phyloP scores from a whole-genome alignment of 2,113 vertebrate species.

The Ophiodon elongatus region DNA sequence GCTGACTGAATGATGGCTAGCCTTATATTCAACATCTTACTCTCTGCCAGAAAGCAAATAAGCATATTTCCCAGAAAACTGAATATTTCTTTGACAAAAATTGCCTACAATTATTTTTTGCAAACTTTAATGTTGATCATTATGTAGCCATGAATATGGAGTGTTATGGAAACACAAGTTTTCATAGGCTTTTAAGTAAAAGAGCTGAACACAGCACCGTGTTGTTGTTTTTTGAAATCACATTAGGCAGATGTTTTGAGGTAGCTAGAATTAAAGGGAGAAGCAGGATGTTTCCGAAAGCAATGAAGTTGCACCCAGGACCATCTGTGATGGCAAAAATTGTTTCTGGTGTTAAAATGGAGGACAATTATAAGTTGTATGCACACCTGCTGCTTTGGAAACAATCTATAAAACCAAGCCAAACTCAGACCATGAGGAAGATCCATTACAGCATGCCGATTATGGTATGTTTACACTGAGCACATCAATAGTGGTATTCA shows the following conservation, averaged over 20 bases:
- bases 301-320: constrained; percentile 3
- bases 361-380: not conserved
- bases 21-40: not conserved
- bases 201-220: not conserved
- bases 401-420: not conserved
- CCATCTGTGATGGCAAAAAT: constrained; percentile 6
- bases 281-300: not conserved
- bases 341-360: constrained; percentile 7
- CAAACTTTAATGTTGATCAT: not conserved
- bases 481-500: constrained; percentile 1
- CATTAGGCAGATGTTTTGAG: constrained; percentile 24
- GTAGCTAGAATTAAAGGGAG: constrained; percentile 1
- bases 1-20: not conserved
- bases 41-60: not conserved
- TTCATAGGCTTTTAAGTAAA: not conserved
- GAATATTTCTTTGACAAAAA: not conserved
- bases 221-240: not conserved
- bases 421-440: not conserved
- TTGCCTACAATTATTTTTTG: not conserved
- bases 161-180: not conserved
- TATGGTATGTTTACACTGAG: not conserved
- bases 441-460: constrained; percentile 6
- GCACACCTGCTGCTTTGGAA: constrained; percentile 10
- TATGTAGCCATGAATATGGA: constrained; percentile 2
- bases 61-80: not conserved